phyloP scores from a whole-genome alignment of 2,113 vertebrate species.

The Melanostigma gelatinosum region DNA sequence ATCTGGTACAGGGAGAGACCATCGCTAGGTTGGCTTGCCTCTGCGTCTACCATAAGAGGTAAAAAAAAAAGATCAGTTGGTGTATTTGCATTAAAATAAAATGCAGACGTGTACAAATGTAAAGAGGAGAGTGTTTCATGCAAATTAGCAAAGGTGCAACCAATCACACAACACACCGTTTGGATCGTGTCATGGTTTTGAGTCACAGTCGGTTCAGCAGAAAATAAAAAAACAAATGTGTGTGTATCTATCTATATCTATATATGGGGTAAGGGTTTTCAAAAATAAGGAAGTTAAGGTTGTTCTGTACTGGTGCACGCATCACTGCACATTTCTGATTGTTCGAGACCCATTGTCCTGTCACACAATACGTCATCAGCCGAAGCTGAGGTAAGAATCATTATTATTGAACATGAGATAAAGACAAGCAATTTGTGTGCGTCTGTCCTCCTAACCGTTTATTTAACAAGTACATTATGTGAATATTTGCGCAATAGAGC shows the following conservation, averaged over 20 bases:
- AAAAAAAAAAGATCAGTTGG: conserved; percentile 27
- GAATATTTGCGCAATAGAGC: conserved; percentile 8
- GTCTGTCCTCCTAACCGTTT: background rate
- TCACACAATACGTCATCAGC: background rate
- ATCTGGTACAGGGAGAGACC: conserved; percentile 83
- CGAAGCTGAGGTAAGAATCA: background rate
- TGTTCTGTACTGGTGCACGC: conserved; percentile 1
- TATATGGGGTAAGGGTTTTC: background rate
- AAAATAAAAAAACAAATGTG: too few relatives aligned
- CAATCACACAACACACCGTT: background rate
- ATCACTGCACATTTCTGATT: background rate
- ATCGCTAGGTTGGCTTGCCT: conserved; percentile 85
- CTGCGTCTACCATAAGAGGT: conserved; percentile 87
- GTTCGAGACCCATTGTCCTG: background rate
- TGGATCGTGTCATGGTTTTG: too few relatives aligned
- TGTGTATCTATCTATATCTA: too few relatives aligned
- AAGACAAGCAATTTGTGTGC: background rate
- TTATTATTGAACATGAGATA: background rate
- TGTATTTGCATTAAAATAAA: conserved; percentile 4
- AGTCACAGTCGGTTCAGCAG: too few relatives aligned
- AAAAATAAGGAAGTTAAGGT: conserved; percentile 5
- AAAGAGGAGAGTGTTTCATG: background rate
- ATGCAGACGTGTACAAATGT: background rate
- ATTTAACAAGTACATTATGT: background rate
- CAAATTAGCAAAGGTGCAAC: background rate